Evolutionary conservation across 2,797 vertebrate species (phyloP).

Genomic region (Florisuga fusca): DNA sequence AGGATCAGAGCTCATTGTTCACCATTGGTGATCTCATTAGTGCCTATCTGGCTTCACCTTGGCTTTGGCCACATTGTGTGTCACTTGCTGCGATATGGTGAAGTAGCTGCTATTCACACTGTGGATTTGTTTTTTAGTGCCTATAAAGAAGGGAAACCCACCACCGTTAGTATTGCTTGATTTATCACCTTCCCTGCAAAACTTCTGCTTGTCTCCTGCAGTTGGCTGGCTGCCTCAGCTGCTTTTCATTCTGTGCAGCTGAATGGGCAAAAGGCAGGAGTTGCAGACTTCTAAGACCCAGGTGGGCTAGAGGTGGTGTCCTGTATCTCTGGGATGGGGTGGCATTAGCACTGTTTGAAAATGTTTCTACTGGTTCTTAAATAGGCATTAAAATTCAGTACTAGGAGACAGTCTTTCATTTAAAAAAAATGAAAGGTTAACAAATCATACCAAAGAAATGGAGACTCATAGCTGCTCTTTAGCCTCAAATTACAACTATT

Average conservation of each 20-base stretch:
- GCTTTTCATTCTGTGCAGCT: background rate
- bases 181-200: background rate
- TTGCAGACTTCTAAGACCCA: background rate
- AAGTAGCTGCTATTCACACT: background rate
- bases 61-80: background rate
- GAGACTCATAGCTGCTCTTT: background rate
- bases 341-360: background rate
- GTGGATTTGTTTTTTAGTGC: background rate
- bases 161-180: background rate
- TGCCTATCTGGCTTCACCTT: background rate
- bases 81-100: rapidly evolving
- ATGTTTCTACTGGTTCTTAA: background rate
- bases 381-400: background rate
- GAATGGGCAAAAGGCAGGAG: rapidly evolving
- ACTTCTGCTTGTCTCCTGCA: background rate
- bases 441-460: background rate
- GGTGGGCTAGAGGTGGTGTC: background rate
- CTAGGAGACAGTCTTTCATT: background rate
- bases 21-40: background rate
- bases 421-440: background rate
- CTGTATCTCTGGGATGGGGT: background rate
- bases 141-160: background rate
- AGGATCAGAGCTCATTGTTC: background rate
- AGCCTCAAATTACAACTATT: background rate
- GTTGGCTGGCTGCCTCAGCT: background rate